Base-by-base conservation (phyloP, 2,113 vertebrate species). In the Micronycteris hirsuta region DNA sequence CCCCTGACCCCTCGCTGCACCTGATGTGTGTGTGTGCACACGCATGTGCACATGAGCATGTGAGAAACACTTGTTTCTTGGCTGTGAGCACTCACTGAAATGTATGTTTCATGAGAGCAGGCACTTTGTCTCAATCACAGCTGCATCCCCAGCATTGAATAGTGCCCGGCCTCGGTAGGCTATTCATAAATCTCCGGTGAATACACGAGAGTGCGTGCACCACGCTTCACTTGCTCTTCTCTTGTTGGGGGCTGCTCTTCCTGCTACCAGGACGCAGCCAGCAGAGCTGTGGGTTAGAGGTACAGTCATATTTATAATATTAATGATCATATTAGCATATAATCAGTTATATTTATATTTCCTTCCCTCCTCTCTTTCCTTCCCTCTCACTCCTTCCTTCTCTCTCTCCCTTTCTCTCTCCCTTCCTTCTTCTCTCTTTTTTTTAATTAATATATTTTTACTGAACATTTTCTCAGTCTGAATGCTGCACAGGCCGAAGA, bases 11-110 rank as follows among this genome's bases (percentile, higher is more conserved):
- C 6, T 38, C 11, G 24, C 38, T 47, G 13, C 5, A 54, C 15
- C 16, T 3, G 2, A 11, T 11, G 9, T 16, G 41, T 8, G 45
- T 2, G 45, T 14, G 85, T 1, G 1, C 7, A 3, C 33, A 20
- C 1, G 24, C 10, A 4, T 4, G 43, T 24, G 36, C 3, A 31
- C 43, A 47, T 15, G 8, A 47, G 49, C 17, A 20, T 3, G 38
- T 15, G 22, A 58, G 49, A 22, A 38, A n/a, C 31, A 38, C 36
- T 16, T 80, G 36, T 26, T 36, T 13, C 19, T 6, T 36, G 28
- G 38, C 7, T 70, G 49, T 24, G 36, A 36, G 20, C 9, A 43
- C 13, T 43, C 12, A 4, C 70, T 61, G 14, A 70, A 12, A 47
- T 22, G 20, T 28, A 31, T 31, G 5, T 56, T 41, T 16, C 26